Conservation (phyloP, 2,113 vertebrate species). For the Phalacrocorax brasilianus region DNA sequence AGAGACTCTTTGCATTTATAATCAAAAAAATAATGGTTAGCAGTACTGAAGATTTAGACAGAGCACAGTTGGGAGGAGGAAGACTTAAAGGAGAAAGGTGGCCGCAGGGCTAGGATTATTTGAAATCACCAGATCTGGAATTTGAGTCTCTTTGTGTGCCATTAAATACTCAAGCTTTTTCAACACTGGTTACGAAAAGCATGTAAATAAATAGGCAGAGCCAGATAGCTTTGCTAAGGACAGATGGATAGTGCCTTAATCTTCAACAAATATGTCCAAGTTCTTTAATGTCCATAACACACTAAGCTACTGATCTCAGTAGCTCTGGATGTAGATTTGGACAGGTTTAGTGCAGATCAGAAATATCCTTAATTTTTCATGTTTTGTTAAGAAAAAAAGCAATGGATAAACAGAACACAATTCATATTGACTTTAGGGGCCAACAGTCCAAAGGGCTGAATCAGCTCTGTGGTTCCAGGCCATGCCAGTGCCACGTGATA, state of each 20-base stretch:
- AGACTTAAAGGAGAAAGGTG: background rate
- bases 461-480: background rate
- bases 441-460: background rate
- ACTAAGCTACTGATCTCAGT: background rate
- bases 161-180: background rate
- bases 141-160: background rate
- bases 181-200: background rate
- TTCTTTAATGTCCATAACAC: background rate
- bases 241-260: background rate
- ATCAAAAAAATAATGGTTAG: background rate
- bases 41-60: background rate
- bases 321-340: background rate
- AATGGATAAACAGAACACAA: background rate
- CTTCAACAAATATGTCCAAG: background rate
- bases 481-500: background rate
- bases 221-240: background rate
- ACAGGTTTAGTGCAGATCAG: background rate
- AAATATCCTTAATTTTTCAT: background rate
- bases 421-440: conserved; percentile 21
- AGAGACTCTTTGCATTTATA: background rate
- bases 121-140: background rate
- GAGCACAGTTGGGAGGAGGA: background rate
- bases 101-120: background rate
- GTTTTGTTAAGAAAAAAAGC: background rate
- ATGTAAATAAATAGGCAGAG: background rate